Evolutionary conservation across 2,888 invertebrate genomes (phyloP).

Genomic region (Cosmia trapezina): DNA sequence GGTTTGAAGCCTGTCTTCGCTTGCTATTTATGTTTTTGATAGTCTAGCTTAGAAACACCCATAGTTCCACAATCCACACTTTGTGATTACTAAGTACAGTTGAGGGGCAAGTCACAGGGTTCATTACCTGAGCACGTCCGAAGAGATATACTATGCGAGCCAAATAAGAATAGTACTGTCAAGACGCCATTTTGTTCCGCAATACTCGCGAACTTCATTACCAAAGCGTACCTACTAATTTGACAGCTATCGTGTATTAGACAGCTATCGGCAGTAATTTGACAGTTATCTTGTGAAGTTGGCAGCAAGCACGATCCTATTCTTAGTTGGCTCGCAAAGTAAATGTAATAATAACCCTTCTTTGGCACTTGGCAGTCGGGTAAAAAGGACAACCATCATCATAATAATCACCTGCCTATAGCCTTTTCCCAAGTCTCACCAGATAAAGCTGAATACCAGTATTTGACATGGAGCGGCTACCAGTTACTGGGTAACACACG

Average conservation of each 20-base stretch:
- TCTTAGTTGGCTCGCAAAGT: too few species aligned
- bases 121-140: not conserved
- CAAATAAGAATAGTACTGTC: too few species aligned
- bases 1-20: constrained; percentile 13
- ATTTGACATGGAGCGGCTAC: not conserved
- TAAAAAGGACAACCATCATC: not conserved
- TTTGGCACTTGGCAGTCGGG: too few species aligned
- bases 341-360: too few species aligned
- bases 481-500: not conserved
- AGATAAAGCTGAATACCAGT: not conserved
- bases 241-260: too few species aligned
- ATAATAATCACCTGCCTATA: not conserved
- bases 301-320: too few species aligned
- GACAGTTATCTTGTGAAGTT: too few species aligned
- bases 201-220: too few species aligned
- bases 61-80: not conserved
- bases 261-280: too few species aligned
- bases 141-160: too few species aligned
- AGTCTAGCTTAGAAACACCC: not conserved
- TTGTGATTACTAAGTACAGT: not conserved
- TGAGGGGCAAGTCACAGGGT: not conserved
- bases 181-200: too few species aligned
- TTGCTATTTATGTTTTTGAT: not conserved
- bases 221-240: too few species aligned
- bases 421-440: not conserved